Evolutionary conservation across 2,797 vertebrate genomes (phyloP).

Genomic region (Euphonia xanthogaster): DNA sequence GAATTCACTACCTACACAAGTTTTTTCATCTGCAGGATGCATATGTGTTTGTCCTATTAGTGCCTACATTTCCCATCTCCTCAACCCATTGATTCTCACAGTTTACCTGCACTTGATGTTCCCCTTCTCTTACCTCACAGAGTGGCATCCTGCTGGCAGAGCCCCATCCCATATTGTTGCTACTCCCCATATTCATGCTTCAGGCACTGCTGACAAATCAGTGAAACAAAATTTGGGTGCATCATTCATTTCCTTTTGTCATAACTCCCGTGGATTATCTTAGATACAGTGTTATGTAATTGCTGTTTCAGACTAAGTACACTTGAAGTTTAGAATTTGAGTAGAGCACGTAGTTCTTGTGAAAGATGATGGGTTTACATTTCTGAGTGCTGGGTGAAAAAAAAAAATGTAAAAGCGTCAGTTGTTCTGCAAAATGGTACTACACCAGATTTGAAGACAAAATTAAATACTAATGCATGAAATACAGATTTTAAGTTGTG

Average conservation of each 20-base stretch:
- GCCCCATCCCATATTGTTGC: background rate
- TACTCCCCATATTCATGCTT: background rate
- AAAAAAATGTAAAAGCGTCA: background rate
- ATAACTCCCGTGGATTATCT: background rate
- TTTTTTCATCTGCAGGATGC: background rate
- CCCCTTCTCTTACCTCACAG: background rate
- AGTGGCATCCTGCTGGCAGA: background rate
- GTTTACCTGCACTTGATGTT: background rate
- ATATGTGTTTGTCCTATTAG: background rate
- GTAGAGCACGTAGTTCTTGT: background rate
- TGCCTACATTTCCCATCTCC: background rate
- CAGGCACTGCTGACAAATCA: background rate
- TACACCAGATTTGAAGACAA: background rate
- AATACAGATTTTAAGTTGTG: constrained; percentile 10
- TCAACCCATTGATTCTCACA: background rate
- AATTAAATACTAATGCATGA: background rate
- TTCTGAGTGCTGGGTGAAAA: background rate
- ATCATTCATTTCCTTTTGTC: background rate
- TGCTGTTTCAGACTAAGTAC: background rate
- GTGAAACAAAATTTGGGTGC: background rate
- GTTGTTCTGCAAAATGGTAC: background rate
- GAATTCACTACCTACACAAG: background rate
- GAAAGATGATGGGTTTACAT: background rate
- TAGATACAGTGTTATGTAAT: background rate
- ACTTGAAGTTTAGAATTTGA: background rate